Evolutionary conservation across 2,888 invertebrate genomes (phyloP), one percentile per base, ranked within the genome.

Genomic region (Parnassius apollo): DNA sequence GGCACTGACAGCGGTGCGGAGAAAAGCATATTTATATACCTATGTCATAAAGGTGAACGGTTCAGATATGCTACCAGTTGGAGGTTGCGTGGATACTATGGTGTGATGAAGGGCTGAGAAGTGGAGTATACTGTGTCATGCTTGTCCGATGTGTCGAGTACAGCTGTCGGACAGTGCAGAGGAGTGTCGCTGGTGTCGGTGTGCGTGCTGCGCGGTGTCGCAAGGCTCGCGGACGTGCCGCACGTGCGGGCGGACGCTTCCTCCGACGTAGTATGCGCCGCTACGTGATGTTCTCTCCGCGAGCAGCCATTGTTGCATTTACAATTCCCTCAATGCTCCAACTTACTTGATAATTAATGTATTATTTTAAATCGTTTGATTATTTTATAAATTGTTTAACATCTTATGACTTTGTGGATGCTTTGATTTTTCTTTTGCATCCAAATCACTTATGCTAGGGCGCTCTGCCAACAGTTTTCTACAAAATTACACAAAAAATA

Each of bases 221-320:
- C 54, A 42, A 42, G 42, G n/a, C 22, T 46, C 35, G 57, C 52
- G 57, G 57, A 61, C 67, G 67, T 67, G 66, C 66, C 64, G 42
- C 53, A 49, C 59, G 52, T 13, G 45, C 42, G 42, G 44, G 51
- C 58, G 50, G 42, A 13, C 46, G 25, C 7, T 46, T 46, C 46
- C 52, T 51, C 53, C 65, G 57, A 52, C 44, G 56, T 54, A 12
- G 10, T 12, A 10, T 4, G 42, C 13, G 2, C n/a, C 42, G 35
- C n/a, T 13, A 48, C 10, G 13, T 49, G 48, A 12, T 45, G 8
- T 22, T n/a, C 18, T 35, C 57, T 13, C 42, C 42, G 18, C 13
- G 11, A 9, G 35, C 10, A 9, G 22, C 9, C 48, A 2, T 18
- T 49, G 49, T 49, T 49, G 49, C 49, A 9, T 49, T 49, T 49